Evolutionary conservation across 2,797 vertebrate genomes (phyloP).

Genomic region (Lycodopsis pacificus): DNA sequence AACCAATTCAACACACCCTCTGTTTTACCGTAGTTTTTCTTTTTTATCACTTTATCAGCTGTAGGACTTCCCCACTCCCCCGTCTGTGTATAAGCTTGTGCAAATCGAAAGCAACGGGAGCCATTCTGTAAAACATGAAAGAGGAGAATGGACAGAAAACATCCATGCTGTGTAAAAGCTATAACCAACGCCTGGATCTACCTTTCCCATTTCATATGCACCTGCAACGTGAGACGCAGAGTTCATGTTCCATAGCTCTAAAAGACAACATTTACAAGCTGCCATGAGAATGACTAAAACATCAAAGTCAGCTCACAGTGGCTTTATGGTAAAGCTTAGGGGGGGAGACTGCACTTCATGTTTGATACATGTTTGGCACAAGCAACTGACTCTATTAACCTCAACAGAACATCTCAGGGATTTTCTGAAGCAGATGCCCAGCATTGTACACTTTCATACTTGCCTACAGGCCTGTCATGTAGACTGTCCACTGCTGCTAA

Average conservation of each 20-base stretch:
- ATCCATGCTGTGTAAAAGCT: constrained; percentile 12
- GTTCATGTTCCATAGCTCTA: constrained; percentile 30
- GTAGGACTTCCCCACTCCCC: background rate
- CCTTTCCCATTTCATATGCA: constrained; percentile 39
- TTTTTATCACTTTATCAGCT: background rate
- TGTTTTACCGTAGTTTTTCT: background rate
- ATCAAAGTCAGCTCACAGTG: constrained; percentile 56
- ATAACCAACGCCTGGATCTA: background rate
- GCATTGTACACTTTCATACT: constrained; percentile 28
- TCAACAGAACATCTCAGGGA: constrained; percentile 31
- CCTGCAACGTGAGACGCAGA: constrained; percentile 15
- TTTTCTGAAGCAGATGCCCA: constrained; percentile 30
- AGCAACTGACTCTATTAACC: constrained; percentile 38
- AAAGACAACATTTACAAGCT: constrained; percentile 64
- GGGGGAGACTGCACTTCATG: constrained; percentile 53
- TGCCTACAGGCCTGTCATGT: constrained; percentile 14
- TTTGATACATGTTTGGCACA: constrained; percentile 71
- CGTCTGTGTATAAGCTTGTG: background rate
- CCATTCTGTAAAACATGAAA: background rate
- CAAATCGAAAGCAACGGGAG: background rate
- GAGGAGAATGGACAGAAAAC: background rate
- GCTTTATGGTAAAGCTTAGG: constrained; percentile 46
- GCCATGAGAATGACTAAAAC: constrained; percentile 71
- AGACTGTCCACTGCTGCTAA: constrained; percentile 22
- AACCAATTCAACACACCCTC: background rate